These are phyloP conservation scores for Mus spretus DNA, from an alignment of 2,797 vertebrate genomes.

Conservation along the genomic window DNA sequence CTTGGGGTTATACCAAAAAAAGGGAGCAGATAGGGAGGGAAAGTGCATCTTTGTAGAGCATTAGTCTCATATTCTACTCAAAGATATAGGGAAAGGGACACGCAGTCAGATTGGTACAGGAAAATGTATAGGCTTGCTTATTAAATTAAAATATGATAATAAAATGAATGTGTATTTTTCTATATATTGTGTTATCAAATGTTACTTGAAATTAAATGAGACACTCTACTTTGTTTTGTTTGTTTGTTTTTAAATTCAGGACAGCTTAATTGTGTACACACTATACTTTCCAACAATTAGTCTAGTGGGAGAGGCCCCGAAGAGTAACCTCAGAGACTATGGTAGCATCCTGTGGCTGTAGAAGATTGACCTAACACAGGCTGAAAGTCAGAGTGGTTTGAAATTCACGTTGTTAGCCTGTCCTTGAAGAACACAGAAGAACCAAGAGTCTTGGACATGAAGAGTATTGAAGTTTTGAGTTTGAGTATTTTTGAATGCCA, in stretches of 20 bases:
- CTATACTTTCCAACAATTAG: neutral
- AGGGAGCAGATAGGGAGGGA: neutral
- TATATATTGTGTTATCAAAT: neutral
- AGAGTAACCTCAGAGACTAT: neutral
- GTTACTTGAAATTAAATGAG: neutral
- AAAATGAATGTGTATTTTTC: neutral
- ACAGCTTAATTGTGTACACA: neutral
- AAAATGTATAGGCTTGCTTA: neutral
- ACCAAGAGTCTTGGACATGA: neutral
- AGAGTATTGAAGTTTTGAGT: neutral
- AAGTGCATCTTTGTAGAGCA: neutral
- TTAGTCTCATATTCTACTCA: neutral
- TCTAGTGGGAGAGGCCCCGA: neutral
- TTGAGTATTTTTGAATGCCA: neutral
- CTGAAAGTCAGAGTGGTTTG: neutral
- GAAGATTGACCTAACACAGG: neutral
- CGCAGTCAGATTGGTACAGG: neutral
- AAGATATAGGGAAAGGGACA: neutral
- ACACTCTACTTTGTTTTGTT: neutral
- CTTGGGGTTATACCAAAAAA: neutral
- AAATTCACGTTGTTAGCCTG: neutral
- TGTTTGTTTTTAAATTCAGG: neutral
- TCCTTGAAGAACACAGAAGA: neutral
- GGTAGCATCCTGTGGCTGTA: neutral
- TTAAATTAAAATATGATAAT: neutral